These are phyloP conservation scores for Frankliniella fusca DNA, from an alignment of 2,888 invertebrate species.

Conservation along the genomic window DNA sequence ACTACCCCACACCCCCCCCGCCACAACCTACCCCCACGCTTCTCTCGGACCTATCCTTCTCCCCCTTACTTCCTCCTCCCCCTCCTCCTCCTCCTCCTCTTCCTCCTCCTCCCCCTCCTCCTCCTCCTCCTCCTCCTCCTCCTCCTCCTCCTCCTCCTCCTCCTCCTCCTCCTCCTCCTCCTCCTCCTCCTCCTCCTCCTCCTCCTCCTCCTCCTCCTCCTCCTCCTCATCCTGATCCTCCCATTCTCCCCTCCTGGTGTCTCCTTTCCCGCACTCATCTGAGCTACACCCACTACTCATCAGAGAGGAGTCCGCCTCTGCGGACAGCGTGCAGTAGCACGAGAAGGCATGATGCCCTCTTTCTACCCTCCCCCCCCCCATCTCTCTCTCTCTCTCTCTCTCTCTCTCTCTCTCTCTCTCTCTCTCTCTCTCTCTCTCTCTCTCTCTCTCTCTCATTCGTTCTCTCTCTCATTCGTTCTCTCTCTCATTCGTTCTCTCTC, in stretches of 20 bases:
- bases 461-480: slow-evolving; percentile 21
- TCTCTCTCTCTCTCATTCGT: neutral
- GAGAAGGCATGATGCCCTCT: too few relatives aligned
- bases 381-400: neutral
- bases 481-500: neutral
- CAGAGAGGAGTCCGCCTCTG: too few relatives aligned
- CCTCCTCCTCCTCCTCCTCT: neutral
- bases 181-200: neutral
- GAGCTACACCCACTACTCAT: too few relatives aligned
- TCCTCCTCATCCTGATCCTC: slow-evolving; percentile 16
- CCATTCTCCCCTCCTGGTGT: neutral
- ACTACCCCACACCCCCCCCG: too few relatives aligned
- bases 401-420: slow-evolving; percentile 30
- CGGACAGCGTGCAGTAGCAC: too few relatives aligned
- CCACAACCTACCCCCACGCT: neutral
- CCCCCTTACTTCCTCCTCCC: neutral
- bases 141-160: too few relatives aligned
- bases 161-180: neutral
- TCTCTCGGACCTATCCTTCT: too few relatives aligned
- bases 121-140: slow-evolving; percentile 19
- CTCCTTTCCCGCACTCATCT: too few relatives aligned
- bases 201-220: slow-evolving; percentile 14
- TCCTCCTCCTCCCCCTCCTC: slow-evolving; percentile 7
- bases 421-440: slow-evolving; percentile 10
- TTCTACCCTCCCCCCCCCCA: too few relatives aligned